These are phyloP conservation scores for Ptilonorhynchus violaceus DNA, from an alignment of 2,113 vertebrate genomes.

Conservation along the genomic window DNA sequence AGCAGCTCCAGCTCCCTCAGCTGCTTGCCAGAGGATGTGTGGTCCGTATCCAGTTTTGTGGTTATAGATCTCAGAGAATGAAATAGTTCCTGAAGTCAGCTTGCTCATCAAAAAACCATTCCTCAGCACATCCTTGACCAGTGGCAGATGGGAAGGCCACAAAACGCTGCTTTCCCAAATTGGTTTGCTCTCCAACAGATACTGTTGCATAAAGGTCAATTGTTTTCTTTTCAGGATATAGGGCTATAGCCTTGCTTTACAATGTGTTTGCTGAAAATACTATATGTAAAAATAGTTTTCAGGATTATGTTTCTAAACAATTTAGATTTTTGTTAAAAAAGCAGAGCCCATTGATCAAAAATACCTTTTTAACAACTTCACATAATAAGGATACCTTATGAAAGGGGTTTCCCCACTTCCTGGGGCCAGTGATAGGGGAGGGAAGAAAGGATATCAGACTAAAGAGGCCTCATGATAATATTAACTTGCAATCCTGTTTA, in stretches of 20 bases:
- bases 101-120: not conserved
- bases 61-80: not conserved
- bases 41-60: not conserved
- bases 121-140: not conserved
- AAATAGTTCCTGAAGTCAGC: not conserved
- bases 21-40: not conserved
- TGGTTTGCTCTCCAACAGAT: fast-evolving
- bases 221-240: not conserved
- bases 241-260: not conserved
- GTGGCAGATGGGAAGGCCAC: not conserved
- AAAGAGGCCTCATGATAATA: not conserved
- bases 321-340: not conserved
- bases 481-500: not conserved
- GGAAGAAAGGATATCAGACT: not conserved
- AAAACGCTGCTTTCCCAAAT: not conserved
- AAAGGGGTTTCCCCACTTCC: not conserved
- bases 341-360: not conserved
- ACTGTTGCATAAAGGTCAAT: not conserved
- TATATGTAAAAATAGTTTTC: not conserved
- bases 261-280: not conserved
- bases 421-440: not conserved
- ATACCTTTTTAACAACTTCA: not conserved
- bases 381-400: not conserved
- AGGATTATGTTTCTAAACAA: not conserved
- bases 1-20: not conserved